Percentiles rank a stretch among this genome's conserved stretches.
These are phyloP conservation scores for Python bivittatus DNA, from an alignment of 2,113 vertebrate genomes.

Conservation along the genomic window DNA sequence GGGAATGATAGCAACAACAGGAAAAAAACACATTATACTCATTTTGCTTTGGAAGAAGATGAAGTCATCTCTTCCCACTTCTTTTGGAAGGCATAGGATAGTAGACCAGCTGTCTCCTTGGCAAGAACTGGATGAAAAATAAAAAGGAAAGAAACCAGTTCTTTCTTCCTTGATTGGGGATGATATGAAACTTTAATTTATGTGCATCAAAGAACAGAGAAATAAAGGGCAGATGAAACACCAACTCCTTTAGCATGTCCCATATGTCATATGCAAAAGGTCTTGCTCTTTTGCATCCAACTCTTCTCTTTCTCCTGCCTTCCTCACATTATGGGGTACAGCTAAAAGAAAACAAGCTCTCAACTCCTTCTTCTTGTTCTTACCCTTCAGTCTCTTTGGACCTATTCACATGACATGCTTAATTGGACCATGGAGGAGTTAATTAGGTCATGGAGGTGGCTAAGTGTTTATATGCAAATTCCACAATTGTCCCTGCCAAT, in stretches of 20 bases:
- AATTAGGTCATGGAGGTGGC: background rate
- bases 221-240: background rate
- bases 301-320: background rate
- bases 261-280: background rate
- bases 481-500: background rate
- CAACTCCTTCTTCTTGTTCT: background rate
- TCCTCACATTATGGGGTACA: background rate
- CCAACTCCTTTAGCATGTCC: background rate
- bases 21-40: background rate
- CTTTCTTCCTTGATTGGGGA: background rate
- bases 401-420: background rate
- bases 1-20: background rate
- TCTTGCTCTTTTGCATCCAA: background rate
- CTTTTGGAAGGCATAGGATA: constrained; percentile 19
- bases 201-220: background rate
- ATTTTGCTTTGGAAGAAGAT: constrained; percentile 4
- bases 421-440: background rate
- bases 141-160: background rate
- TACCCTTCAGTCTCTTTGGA: background rate
- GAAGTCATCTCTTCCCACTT: constrained; percentile 11
- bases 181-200: background rate
- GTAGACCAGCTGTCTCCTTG: constrained; percentile 21
- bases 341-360: background rate
- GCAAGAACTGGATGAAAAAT: background rate
- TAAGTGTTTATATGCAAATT: background rate